These are phyloP conservation scores for Gymnobelideus leadbeateri DNA, from an alignment of 2,113 vertebrate genomes.

Conservation along the genomic window DNA sequence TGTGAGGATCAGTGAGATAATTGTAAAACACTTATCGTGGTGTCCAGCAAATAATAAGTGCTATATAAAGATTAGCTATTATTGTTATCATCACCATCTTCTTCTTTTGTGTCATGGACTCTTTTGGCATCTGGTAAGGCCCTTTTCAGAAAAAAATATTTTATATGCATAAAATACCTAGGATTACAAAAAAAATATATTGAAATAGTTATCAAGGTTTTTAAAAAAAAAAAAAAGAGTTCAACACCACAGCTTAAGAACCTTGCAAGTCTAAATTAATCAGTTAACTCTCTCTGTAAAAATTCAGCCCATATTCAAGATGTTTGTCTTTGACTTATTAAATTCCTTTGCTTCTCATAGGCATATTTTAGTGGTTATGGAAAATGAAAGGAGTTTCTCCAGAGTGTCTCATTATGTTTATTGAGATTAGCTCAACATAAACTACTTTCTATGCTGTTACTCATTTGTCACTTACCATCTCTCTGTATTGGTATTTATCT, in stretches of 20 bases:
- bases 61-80: background rate
- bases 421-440: background rate
- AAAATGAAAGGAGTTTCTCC: background rate
- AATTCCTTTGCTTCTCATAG: background rate
- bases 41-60: background rate
- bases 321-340: background rate
- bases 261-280: background rate
- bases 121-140: background rate
- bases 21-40: too few relatives aligned
- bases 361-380: background rate
- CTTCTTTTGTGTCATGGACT: background rate
- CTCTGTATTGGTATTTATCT: background rate
- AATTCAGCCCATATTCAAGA: background rate
- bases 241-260: background rate
- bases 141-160: background rate
- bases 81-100: background rate
- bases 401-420: background rate
- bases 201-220: background rate
- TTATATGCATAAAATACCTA: background rate
- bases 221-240: too few relatives aligned
- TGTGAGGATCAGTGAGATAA: too few relatives aligned
- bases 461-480: background rate
- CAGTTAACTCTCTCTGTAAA: too few relatives aligned
- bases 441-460: background rate
- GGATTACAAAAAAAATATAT: background rate